Evolutionary conservation across 2,888 invertebrate genomes (phyloP).

Genomic region (Tipula helvola): DNA sequence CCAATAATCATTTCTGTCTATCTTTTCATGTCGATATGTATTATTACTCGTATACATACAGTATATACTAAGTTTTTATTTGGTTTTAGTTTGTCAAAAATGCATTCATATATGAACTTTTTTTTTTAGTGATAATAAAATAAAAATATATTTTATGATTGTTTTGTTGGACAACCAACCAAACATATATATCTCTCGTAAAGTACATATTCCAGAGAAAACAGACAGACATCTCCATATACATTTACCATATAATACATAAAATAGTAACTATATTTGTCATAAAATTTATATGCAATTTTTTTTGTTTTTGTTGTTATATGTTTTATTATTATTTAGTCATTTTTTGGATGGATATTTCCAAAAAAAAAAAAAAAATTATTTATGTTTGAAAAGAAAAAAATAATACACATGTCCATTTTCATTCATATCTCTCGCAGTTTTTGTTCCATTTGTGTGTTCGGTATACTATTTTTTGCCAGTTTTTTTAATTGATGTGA

Average conservation of each 20-base stretch:
- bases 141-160: constrained; percentile 7
- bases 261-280: constrained; percentile 6
- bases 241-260: not conserved
- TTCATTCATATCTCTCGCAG: not conserved
- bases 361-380: constrained; percentile 7
- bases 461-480: not conserved
- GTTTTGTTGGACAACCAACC: constrained; percentile 9
- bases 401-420: constrained; percentile 6
- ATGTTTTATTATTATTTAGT: constrained; percentile 7
- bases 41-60: not conserved
- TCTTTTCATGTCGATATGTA: not conserved
- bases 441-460: constrained; percentile 4
- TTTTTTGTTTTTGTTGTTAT: not conserved
- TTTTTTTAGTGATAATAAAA: not conserved
- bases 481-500: constrained; percentile 7
- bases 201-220: not conserved
- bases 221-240: constrained; percentile 5
- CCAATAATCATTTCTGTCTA: not conserved
- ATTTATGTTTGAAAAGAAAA: not conserved
- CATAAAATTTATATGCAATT: constrained; percentile 9
- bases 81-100: not conserved
- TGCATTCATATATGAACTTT: not conserved
- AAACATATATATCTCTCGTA: not conserved
- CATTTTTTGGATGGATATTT: constrained; percentile 8
- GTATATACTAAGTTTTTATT: not conserved